These are phyloP conservation scores for Helostoma temminkii DNA, from an alignment of 2,797 vertebrate genomes.

Conservation along the genomic window DNA sequence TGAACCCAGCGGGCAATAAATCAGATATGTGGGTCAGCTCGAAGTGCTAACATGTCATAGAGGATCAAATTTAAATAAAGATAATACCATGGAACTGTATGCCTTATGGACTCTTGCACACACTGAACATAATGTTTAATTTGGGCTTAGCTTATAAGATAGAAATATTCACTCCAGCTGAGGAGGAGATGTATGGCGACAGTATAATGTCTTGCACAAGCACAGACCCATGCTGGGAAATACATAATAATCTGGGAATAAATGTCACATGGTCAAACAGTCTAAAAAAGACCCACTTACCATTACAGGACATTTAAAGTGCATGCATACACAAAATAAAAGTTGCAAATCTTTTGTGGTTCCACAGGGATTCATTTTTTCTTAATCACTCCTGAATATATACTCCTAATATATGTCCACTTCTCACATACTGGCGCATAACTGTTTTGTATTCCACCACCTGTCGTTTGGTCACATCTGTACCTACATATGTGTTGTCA, in stretches of 20 bases:
- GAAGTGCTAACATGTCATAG: conserved; percentile 56
- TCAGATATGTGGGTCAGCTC: conserved; percentile 63
- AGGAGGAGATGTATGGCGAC: conserved; percentile 11
- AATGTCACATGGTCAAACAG: conserved; percentile 17
- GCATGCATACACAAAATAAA: no score
- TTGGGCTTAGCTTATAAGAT: background rate
- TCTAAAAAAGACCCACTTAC: background rate
- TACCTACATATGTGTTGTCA: conserved; percentile 54
- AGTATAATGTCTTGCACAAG: conserved; percentile 56
- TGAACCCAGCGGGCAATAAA: conserved; percentile 61
- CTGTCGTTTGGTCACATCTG: conserved; percentile 34
- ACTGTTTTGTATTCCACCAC: background rate
- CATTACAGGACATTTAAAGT: no score
- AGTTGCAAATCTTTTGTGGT: no score
- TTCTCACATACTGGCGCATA: no score
- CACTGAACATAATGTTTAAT: conserved; percentile 27
- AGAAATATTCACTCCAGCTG: conserved; percentile 18
- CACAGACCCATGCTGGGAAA: conserved; percentile 36
- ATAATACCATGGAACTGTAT: conserved; percentile 37
- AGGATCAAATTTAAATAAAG: conserved; percentile 48
- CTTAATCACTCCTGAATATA: no score
- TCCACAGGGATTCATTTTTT: no score
- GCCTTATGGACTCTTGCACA: conserved; percentile 17
- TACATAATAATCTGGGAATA: conserved; percentile 26
- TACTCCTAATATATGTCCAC: no score